Base-by-base conservation (phyloP, 2,113 vertebrate genomes). In the Athene cunicularia region DNA sequence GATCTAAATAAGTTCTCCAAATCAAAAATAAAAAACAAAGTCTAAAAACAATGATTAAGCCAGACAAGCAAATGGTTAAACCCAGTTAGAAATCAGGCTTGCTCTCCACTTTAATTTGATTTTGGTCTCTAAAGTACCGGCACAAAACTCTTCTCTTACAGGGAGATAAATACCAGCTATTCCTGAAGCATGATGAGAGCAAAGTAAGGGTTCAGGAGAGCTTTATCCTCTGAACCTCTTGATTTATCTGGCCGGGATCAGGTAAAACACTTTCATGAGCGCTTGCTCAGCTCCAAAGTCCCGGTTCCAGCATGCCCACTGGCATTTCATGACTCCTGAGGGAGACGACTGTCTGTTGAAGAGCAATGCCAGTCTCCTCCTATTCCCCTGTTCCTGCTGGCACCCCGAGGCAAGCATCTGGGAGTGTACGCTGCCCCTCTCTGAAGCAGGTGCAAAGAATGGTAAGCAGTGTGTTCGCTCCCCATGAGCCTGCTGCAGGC, bases 351-450 rank as follows among this genome's bases (percentile, higher is more conserved):
- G 93, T 92, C 97, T 97, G 93, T 66, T 95, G 90, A 73, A 88
- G 88, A 95, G 90, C 95, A 92, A 49, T 88, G 95, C 92, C 95
- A 96, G 79, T 79, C 97, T 93, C 92, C 92, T 66, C 85, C 88
- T 93, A 66, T 94, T 86, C 96, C 95, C 96, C 79, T 16, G 14
- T 88, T 91, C 96, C 94, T 58, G 96, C 95, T 97, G 95, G 97
- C 97, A 96, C 92, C 94, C 94, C 14, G 80, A 96, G 94, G 97
- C 96, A 97, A 97, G 96, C 94, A 97, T 97, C 95, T 96, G 96
- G 96, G 97, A 97, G 88, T 58, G 85, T 50, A 43, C 23, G n/a
- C 90, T 97, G 95, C 86, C 94, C 93, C 86, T 86, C 89, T 88
- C 94, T 37, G 94, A 95, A 97, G 97, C 97, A 97, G 96, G 97